Evolutionary conservation across 2,113 vertebrate genomes (phyloP).

Genomic region (Theristicus caerulescens): DNA sequence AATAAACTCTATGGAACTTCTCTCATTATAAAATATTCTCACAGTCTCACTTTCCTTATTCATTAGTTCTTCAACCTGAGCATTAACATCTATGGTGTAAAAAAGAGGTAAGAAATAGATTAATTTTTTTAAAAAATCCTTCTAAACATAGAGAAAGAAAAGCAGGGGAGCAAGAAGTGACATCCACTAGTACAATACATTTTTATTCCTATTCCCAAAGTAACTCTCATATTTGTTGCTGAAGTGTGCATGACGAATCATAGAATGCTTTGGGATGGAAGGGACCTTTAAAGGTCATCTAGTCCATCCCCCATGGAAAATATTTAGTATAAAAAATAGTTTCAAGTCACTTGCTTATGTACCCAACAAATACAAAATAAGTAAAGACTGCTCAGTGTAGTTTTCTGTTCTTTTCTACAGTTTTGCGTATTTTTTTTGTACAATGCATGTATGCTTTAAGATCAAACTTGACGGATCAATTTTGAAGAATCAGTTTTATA

Average conservation of each 20-base stretch:
- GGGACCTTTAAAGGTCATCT: too few relatives aligned
- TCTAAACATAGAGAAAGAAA: neutral
- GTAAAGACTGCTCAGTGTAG: neutral
- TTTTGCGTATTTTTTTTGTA: neutral
- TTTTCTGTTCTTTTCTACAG: neutral
- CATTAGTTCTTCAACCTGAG: neutral
- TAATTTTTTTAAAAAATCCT: neutral
- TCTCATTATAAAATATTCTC: neutral
- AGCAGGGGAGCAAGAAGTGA: neutral
- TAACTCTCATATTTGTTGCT: neutral
- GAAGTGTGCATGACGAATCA: neutral
- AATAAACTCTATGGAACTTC: neutral
- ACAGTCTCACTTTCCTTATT: neutral
- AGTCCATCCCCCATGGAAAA: neutral
- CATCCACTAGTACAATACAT: neutral
- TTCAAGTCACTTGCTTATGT: neutral
- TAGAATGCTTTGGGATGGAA: too few relatives aligned
- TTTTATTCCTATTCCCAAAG: neutral
- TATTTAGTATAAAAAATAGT: neutral
- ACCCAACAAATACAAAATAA: neutral
- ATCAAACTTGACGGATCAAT: neutral
- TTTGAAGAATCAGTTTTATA: neutral
- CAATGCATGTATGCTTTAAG: neutral
- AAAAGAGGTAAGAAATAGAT: neutral
- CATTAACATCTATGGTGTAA: rapidly evolving